Percentiles rank a stretch among this genome's conserved stretches.
These are phyloP conservation scores for Rhynchopsitta pachyrhyncha DNA, from an alignment of 2,113 vertebrate genomes.

Conservation along the genomic window DNA sequence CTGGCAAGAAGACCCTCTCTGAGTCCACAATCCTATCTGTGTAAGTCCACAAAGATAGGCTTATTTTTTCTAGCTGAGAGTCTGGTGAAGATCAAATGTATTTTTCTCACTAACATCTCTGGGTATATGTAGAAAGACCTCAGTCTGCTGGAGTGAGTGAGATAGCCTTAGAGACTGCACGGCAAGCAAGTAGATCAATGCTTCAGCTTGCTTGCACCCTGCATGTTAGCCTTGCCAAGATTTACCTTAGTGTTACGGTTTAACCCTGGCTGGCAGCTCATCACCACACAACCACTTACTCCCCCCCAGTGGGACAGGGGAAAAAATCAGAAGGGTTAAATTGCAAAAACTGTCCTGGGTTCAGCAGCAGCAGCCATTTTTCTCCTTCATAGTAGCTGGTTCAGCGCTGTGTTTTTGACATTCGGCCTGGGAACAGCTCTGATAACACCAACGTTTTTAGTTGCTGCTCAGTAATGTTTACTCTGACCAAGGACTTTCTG, in stretches of 20 bases:
- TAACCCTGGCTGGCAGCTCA: neutral
- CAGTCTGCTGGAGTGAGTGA: neutral
- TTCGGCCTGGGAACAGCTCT: too few species aligned
- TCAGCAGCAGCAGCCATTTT: too few species aligned
- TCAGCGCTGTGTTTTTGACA: too few species aligned
- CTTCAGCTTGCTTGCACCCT: neutral
- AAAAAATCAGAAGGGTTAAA: neutral
- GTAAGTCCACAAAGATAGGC: neutral
- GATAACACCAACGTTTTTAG: too few species aligned
- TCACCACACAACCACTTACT: neutral
- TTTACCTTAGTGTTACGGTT: neutral
- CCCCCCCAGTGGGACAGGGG: rapidly evolving
- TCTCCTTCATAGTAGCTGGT: too few species aligned
- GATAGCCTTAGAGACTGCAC: neutral
- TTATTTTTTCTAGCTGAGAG: neutral
- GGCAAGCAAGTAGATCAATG: neutral
- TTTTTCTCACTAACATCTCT: neutral
- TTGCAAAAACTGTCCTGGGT: neutral
- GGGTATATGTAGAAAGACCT: neutral
- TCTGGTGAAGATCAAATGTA: neutral
- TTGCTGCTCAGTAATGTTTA: too few species aligned
- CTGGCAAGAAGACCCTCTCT: neutral
- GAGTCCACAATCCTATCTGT: neutral
- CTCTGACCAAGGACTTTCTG: too few species aligned
- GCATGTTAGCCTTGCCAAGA: neutral